A percentile compares a stretch with the other conserved stretches of the same genome.
Conservation (phyloP, 1,140 invertebrate genomes). For the Zaprionus davidi region DNA sequence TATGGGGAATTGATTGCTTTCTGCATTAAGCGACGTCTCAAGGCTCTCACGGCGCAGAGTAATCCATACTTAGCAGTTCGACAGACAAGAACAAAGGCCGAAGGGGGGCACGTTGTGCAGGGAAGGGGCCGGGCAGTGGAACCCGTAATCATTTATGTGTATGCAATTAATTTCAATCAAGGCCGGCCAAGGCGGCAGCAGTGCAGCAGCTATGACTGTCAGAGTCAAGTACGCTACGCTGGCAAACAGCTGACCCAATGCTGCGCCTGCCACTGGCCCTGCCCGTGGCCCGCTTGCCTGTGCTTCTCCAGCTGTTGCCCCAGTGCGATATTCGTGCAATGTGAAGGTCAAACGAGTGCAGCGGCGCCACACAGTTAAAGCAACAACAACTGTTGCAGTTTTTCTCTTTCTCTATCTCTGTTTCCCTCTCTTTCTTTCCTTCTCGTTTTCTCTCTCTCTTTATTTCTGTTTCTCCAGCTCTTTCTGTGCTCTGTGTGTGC, state of each 20-base stretch:
- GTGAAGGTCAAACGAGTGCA: conserved; percentile 76
- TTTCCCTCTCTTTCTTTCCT: not conserved
- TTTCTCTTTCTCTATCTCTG: conserved; percentile 36
- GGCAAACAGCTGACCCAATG: conserved; percentile 51
- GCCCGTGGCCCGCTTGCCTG: not conserved
- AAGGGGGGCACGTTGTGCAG: no score
- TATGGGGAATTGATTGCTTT: conserved; percentile 43
- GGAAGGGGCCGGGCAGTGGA: not conserved
- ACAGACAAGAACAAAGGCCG: not conserved
- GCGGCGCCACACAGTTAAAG: conserved; percentile 49
- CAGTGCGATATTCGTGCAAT: conserved; percentile 52
- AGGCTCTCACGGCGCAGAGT: conserved; percentile 10
- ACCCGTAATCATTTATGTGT: conserved; percentile 4
- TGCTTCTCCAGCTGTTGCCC: not conserved
- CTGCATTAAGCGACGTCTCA: not conserved
- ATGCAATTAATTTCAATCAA: conserved; percentile 75
- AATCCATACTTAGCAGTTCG: conserved; percentile 38
- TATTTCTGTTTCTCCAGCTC: not conserved
- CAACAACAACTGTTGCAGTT: conserved; percentile 63
- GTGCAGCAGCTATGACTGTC: conserved; percentile 12
- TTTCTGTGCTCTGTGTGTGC: not conserved
- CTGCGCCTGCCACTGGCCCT: not conserved
- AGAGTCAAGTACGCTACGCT: conserved; percentile 65
- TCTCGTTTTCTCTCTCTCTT: conserved; percentile 36
- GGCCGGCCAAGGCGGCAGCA: conserved; percentile 35